A percentile compares a stretch with the other conserved stretches of the same genome.
phyloP scores from a whole-genome alignment of 1,140 invertebrate species.

The Bombus waltoni region DNA sequence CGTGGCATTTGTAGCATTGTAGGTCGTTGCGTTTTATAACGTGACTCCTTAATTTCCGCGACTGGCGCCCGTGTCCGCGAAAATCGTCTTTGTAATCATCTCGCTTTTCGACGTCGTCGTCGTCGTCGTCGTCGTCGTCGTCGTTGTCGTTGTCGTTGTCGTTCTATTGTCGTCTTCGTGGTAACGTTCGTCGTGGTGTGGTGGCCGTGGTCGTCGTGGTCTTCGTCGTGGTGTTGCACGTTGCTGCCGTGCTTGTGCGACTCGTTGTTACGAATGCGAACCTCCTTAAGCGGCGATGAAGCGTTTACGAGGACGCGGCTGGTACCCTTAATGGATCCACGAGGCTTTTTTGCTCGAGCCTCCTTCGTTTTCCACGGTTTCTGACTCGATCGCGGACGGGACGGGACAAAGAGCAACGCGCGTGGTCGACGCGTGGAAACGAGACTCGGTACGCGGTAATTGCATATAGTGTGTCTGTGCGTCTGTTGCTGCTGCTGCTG shows the following conservation, averaged over 20 bases:
- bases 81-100: neutral
- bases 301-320: constrained; percentile 46
- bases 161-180: neutral
- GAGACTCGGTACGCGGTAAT: constrained; percentile 51
- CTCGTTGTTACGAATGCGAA: constrained; percentile 19
- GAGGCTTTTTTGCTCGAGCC: constrained; percentile 20
- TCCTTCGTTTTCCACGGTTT: constrained; percentile 45
- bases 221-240: neutral
- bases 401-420: constrained; percentile 20
- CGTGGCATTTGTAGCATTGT: constrained; percentile 80
- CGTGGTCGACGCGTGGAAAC: constrained; percentile 32
- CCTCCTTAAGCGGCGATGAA: constrained; percentile 50
- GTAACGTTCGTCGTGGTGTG: neutral
- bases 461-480: constrained; percentile 6
- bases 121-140: neutral
- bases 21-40: constrained; percentile 81
- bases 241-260: constrained; percentile 18
- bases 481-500: neutral
- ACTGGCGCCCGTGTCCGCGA: constrained; percentile 16
- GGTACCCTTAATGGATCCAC: constrained; percentile 30
- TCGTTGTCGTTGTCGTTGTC: neutral
- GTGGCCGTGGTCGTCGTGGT: neutral
- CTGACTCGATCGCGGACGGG: constrained; percentile 22
- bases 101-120: too few species aligned
- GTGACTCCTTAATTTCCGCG: constrained; percentile 78